Evolutionary conservation across 2,113 vertebrate genomes (phyloP).

Genomic region (Melanerpes formicivorus): DNA sequence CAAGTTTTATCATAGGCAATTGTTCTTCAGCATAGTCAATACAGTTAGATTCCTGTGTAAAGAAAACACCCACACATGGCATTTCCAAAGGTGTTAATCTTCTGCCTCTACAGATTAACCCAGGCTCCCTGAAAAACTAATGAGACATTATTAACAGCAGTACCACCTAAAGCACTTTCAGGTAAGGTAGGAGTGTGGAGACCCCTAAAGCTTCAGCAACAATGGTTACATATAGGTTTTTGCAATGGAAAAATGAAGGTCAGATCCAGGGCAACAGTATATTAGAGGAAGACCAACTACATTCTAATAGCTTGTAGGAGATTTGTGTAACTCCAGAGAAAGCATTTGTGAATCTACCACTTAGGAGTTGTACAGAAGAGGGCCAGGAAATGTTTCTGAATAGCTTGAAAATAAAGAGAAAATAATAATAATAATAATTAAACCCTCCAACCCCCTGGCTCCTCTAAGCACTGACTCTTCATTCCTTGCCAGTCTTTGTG

Average conservation of each 20-base stretch:
- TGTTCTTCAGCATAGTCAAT: background rate
- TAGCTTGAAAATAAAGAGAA: background rate
- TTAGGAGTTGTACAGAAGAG: background rate
- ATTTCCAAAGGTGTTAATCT: background rate
- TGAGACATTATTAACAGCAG: background rate
- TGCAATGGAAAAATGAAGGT: background rate
- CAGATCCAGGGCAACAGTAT: background rate
- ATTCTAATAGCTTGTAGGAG: background rate
- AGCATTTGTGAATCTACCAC: background rate
- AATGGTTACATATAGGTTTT: background rate
- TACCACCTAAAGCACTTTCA: background rate
- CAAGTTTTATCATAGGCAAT: background rate
- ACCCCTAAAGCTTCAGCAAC: background rate
- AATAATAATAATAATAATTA: too few species aligned
- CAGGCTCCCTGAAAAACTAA: background rate
- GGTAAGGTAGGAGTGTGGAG: background rate
- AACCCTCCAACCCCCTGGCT: background rate
- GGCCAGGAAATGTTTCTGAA: background rate
- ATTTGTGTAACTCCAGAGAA: background rate
- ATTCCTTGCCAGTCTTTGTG: background rate
- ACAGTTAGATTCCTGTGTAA: background rate
- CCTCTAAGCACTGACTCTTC: background rate
- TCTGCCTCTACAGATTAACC: background rate
- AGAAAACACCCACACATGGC: background rate
- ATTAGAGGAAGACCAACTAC: rapidly evolving